Evolutionary conservation across 2,113 vertebrate species (phyloP).

Genomic region (Papio anubis): DNA sequence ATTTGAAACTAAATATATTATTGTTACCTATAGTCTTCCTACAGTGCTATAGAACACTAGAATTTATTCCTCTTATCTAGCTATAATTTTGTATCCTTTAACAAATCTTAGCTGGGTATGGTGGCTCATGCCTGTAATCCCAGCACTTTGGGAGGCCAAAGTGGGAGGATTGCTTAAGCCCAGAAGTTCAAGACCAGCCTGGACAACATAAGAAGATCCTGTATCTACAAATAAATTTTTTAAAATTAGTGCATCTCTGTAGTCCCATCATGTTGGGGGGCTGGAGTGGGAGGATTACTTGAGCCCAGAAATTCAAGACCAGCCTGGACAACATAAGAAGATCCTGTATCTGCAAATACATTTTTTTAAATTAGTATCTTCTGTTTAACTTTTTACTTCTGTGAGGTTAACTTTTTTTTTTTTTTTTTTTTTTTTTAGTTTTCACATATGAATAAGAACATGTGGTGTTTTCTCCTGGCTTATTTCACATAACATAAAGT

Average conservation of each 20-base stretch:
- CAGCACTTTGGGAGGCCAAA: too few species aligned
- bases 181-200: too few species aligned
- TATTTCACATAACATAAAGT: background rate
- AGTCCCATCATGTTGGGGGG: too few species aligned
- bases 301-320: too few species aligned
- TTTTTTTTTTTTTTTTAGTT: background rate
- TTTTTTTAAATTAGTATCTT: background rate
- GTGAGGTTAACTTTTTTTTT: background rate
- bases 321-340: too few species aligned
- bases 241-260: too few species aligned
- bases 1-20: background rate
- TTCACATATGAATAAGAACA: background rate
- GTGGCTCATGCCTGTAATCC: too few species aligned
- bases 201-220: too few species aligned
- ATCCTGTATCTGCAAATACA: too few species aligned
- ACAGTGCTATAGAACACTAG: background rate
- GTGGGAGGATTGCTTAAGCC: too few species aligned
- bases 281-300: too few species aligned
- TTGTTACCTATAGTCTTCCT: background rate
- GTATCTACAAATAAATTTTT: too few species aligned
- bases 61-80: background rate
- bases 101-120: background rate
- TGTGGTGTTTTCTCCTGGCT: background rate
- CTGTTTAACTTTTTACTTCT: background rate
- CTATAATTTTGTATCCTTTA: background rate